phyloP scores from a whole-genome alignment of 1,140 invertebrate species.

The Bursaphelenchus mucronatus region DNA sequence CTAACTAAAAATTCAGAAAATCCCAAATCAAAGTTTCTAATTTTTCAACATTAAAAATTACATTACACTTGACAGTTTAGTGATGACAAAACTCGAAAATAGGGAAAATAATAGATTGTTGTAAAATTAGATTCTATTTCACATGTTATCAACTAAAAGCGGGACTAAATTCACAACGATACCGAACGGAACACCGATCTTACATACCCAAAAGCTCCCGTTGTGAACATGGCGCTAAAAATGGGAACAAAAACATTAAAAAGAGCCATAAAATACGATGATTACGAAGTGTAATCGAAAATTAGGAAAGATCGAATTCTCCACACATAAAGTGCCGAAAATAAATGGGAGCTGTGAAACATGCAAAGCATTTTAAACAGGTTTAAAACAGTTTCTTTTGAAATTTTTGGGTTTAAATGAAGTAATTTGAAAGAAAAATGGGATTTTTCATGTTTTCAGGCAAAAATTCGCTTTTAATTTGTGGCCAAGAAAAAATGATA shows the following conservation, averaged over 20 bases:
- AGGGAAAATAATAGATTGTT: no score
- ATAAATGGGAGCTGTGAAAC: neutral
- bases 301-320: no score
- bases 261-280: neutral
- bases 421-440: neutral
- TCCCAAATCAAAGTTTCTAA: neutral
- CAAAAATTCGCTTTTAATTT: slow-evolving; percentile 8
- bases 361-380: neutral
- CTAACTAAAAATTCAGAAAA: neutral
- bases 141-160: no score
- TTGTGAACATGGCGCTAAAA: no score
- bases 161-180: no score
- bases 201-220: no score
- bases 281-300: no score
- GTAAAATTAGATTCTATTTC: no score
- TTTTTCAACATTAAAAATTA: neutral
- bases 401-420: neutral
- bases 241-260: no score
- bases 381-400: neutral
- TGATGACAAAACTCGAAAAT: no score
- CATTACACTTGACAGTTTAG: neutral
- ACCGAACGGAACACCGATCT: no score
- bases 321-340: no score
- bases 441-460: neutral
- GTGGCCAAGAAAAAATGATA: neutral